Percentiles rank a stretch among this genome's conserved stretches.
phyloP scores from a whole-genome alignment of 2,888 invertebrate genomes.

The Conops quadrifasciatus region DNA sequence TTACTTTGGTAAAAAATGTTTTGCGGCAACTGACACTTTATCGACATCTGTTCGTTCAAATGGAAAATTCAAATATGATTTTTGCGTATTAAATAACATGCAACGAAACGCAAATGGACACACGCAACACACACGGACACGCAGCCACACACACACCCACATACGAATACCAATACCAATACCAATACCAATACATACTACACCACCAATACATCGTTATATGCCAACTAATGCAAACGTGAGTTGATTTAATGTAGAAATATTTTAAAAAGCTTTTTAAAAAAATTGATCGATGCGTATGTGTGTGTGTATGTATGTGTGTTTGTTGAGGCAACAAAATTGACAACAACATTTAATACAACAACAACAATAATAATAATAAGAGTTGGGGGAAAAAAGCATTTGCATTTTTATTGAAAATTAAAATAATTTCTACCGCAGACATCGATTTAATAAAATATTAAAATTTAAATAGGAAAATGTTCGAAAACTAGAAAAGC shows the following conservation, averaged over 20 bases:
- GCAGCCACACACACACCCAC: conserved; percentile 38
- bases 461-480: conserved; percentile 19
- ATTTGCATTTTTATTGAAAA: conserved; percentile 53
- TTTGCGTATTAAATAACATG: conserved; percentile 9
- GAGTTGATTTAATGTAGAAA: conserved; percentile 16
- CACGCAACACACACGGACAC: background rate
- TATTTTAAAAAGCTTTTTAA: conserved; percentile 3
- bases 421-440: conserved; percentile 52
- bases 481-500: background rate
- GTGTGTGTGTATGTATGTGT: conserved; percentile 7
- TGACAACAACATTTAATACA: too few species aligned
- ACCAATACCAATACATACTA: too few species aligned
- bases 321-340: background rate
- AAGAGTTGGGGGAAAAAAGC: conserved; percentile 31
- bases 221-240: conserved; percentile 31
- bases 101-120: background rate
- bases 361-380: too few species aligned
- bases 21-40: conserved; percentile 27
- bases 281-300: conserved; percentile 19
- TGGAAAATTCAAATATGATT: conserved; percentile 29
- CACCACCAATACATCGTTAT: background rate
- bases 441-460: conserved; percentile 49
- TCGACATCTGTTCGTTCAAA: conserved; percentile 28
- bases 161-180: conserved; percentile 32
- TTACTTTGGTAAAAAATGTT: background rate